Evolutionary conservation across 2,888 invertebrate species (phyloP).

Genomic region (Xestia c-nigrum): DNA sequence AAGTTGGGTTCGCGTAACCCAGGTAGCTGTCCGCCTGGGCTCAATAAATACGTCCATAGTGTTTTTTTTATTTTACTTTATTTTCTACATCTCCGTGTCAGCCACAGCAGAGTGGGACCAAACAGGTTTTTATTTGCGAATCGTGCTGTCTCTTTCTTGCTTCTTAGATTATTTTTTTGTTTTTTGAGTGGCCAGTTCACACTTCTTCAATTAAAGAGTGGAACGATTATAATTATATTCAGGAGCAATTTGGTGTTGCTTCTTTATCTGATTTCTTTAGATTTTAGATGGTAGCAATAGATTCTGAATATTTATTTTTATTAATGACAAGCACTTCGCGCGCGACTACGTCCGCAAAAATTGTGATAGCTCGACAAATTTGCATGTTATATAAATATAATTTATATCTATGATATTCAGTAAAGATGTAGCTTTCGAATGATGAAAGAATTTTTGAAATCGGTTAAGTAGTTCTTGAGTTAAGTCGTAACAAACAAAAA

Average conservation of each 20-base stretch:
- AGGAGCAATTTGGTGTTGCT: constrained; percentile 27
- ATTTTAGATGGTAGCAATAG: background rate
- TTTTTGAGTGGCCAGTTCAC: constrained; percentile 62
- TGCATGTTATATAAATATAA: too few relatives aligned
- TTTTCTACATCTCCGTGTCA: constrained; percentile 61
- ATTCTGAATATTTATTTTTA: too few relatives aligned
- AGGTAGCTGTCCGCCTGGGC: constrained; percentile 73
- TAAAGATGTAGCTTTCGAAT: too few relatives aligned
- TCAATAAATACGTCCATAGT: constrained; percentile 68
- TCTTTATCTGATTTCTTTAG: constrained; percentile 12
- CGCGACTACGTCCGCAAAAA: too few relatives aligned
- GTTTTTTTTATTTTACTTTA: constrained; percentile 55
- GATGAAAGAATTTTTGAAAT: too few relatives aligned
- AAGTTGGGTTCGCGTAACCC: constrained; percentile 74
- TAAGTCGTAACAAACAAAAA: too few relatives aligned
- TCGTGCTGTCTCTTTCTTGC: constrained; percentile 66
- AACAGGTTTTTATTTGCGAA: constrained; percentile 78
- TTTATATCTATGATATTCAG: too few relatives aligned
- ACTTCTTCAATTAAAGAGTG: constrained; percentile 61
- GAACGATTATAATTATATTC: constrained; percentile 42
- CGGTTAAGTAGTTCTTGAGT: too few relatives aligned
- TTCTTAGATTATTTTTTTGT: constrained; percentile 64
- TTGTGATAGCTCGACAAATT: too few relatives aligned
- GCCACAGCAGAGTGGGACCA: constrained; percentile 58
- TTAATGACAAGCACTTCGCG: too few relatives aligned